These are phyloP conservation scores for Pyrrhia umbra DNA, from an alignment of 2,888 invertebrate species.

Conservation along the genomic window DNA sequence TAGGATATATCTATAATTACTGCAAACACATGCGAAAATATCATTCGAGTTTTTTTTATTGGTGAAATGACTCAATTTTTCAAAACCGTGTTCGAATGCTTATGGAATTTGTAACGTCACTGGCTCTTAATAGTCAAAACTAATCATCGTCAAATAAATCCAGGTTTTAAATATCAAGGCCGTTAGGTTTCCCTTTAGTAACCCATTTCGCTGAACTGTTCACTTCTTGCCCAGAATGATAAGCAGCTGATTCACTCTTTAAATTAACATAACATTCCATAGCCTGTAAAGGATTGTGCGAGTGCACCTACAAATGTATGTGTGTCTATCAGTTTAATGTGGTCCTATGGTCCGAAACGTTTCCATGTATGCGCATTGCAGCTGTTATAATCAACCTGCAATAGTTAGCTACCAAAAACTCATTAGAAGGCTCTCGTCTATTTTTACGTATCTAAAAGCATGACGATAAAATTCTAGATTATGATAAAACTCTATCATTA, in stretches of 20 bases:
- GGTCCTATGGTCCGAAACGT: not conserved
- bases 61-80: not conserved
- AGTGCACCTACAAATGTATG: not conserved
- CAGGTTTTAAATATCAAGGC: not conserved
- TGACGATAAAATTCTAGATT: too few relatives aligned
- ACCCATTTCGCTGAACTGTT: conserved; percentile 42
- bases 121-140: not conserved
- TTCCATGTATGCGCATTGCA: too few relatives aligned
- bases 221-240: conserved; percentile 27
- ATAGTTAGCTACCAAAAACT: too few relatives aligned
- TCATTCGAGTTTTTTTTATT: not conserved
- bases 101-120: not conserved
- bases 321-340: not conserved
- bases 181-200: conserved; percentile 21
- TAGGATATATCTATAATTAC: conserved; percentile 28
- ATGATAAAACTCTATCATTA: too few relatives aligned
- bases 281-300: conserved; percentile 8
- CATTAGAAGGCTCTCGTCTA: too few relatives aligned
- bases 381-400: too few relatives aligned
- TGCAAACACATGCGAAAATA: not conserved
- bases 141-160: not conserved
- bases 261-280: conserved; percentile 48
- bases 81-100: not conserved
- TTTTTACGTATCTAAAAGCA: too few relatives aligned
- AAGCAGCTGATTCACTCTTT: conserved; percentile 49